A percentile compares a stretch with the other conserved stretches of the same genome.
These are phyloP conservation scores for Drosophila siamana DNA, from an alignment of 2,888 invertebrate genomes.

Conservation along the genomic window DNA sequence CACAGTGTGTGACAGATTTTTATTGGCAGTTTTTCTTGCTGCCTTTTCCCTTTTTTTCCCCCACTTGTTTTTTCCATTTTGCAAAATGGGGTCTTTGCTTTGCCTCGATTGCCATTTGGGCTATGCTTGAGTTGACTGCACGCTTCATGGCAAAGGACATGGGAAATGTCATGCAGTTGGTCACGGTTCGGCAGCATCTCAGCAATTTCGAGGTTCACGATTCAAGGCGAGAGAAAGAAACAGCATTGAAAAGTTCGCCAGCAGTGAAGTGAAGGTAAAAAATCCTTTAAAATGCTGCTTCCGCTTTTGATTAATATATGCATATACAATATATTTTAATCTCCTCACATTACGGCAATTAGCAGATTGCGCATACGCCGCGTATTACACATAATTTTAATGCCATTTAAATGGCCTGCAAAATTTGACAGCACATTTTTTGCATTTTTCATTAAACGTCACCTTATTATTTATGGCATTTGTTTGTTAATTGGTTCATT, in stretches of 20 bases:
- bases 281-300: no score
- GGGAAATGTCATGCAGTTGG: constrained; percentile 36
- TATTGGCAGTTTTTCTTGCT: constrained; percentile 47
- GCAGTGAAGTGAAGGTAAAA: constrained; percentile 6
- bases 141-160: constrained; percentile 58
- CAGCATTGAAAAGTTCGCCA: neutral
- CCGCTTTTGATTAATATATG: no score
- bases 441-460: constrained; percentile 2
- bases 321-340: no score
- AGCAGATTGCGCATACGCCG: neutral
- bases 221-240: constrained; percentile 30
- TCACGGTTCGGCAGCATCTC: constrained; percentile 34
- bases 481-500: constrained; percentile 31
- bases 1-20: constrained; percentile 48
- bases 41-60: no score
- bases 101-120: constrained; percentile 35
- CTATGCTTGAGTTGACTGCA: constrained; percentile 69
- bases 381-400: neutral
- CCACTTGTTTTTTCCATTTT: no score
- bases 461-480: constrained; percentile 23
- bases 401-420: neutral
- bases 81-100: constrained; percentile 3
- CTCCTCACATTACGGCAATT: no score
- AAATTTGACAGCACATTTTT: constrained; percentile 19
- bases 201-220: neutral